Conservation (phyloP, 2,113 vertebrate species). For the Climacteris rufus region DNA sequence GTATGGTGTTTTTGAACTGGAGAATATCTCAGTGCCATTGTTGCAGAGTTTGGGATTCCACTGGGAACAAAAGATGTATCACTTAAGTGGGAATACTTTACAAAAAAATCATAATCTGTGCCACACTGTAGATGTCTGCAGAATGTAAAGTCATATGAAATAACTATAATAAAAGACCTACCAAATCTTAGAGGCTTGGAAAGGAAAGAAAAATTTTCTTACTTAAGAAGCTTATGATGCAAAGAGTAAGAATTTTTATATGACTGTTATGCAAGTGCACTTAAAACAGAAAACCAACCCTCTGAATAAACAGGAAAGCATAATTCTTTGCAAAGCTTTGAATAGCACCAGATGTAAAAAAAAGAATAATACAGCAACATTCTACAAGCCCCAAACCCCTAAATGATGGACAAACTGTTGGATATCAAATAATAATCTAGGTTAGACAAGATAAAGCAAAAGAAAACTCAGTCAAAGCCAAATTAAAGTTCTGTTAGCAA, state of each 20-base stretch:
- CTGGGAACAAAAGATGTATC: not conserved
- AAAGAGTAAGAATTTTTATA: not conserved
- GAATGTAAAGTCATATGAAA: not conserved
- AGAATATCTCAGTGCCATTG: not conserved
- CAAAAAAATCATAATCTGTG: not conserved
- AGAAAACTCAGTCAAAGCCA: not conserved
- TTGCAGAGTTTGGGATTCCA: not conserved
- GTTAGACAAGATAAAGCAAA: not conserved
- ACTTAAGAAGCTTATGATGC: not conserved
- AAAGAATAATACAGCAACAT: not conserved
- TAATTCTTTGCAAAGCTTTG: not conserved
- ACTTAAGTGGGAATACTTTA: not conserved
- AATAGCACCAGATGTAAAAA: not conserved
- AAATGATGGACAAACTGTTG: not conserved
- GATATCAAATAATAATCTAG: not conserved
- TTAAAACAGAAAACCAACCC: not conserved
- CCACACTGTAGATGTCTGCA: not conserved
- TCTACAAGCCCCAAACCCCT: not conserved
- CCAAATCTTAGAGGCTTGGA: not conserved
- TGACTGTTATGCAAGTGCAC: not conserved
- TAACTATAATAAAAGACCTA: not conserved
- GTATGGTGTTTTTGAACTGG: not conserved
- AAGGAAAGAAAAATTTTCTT: not conserved
- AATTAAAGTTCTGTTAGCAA: not conserved
- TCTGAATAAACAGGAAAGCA: not conserved